Percentiles rank a stretch among this genome's conserved stretches.
Conservation (phyloP, 2,113 vertebrate genomes). For the Melanostigma gelatinosum region DNA sequence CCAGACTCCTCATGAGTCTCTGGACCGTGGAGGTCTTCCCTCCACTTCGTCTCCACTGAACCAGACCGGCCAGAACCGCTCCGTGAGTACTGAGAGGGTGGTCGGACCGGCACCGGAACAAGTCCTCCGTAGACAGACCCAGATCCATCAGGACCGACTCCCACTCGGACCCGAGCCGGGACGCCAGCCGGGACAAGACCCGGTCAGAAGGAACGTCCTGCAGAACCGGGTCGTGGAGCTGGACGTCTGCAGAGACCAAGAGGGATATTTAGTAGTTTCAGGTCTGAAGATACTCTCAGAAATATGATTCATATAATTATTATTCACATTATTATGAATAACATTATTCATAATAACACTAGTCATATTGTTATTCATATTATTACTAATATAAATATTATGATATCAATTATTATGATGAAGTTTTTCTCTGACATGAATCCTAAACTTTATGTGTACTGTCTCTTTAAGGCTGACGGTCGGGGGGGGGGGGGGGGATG, state of each 20-base stretch:
- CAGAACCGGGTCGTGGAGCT: conserved; percentile 76
- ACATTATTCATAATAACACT: no score
- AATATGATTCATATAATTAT: neutral
- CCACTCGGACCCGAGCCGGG: conserved; percentile 88
- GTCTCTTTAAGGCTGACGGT: no score
- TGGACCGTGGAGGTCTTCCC: conserved; percentile 87
- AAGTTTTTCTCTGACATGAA: no score
- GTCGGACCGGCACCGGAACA: conserved; percentile 90
- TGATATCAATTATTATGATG: neutral
- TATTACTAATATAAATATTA: neutral
- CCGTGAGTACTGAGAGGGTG: conserved; percentile 85
- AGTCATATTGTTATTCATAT: no score
- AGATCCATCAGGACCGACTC: conserved; percentile 87
- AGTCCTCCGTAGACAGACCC: conserved; percentile 85
- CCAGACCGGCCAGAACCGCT: conserved; percentile 87
- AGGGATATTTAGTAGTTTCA: neutral
- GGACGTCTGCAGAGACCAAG: conserved; percentile 67
- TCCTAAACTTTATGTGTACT: no score
- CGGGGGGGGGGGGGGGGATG: neutral
- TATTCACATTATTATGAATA: no score
- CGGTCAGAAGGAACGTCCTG: conserved; percentile 85
- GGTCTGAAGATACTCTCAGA: no score
- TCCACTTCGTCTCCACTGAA: conserved; percentile 87
- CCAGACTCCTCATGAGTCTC: conserved; percentile 81
- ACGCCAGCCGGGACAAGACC: conserved; percentile 88